These are phyloP conservation scores for Camponotus floridanus DNA, from an alignment of 1,140 invertebrate species.

Conservation along the genomic window DNA sequence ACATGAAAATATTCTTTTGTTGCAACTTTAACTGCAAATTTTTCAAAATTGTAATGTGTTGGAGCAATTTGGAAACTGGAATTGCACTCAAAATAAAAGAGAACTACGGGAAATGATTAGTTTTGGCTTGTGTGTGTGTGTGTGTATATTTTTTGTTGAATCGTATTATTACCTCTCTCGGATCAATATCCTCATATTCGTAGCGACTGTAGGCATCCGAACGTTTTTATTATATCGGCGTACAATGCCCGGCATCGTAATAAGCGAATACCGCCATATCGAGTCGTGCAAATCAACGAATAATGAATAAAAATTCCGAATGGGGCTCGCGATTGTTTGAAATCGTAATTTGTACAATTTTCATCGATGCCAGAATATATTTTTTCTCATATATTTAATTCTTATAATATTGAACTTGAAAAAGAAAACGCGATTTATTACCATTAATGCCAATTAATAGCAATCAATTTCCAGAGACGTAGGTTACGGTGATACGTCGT, in stretches of 20 bases:
- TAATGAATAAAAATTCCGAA: background rate
- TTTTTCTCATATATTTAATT: background rate
- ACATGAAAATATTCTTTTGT: too few relatives aligned
- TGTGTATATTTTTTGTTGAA: too few relatives aligned
- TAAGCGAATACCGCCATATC: background rate
- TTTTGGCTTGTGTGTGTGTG: too few relatives aligned
- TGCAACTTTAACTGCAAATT: too few relatives aligned
- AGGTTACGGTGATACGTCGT: too few relatives aligned
- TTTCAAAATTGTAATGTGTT: too few relatives aligned
- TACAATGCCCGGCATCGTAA: background rate
- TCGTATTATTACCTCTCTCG: conserved; percentile 2
- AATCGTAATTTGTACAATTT: background rate
- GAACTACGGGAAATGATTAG: too few relatives aligned
- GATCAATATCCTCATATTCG: conserved; percentile 17
- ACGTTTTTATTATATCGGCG: conserved; percentile 11
- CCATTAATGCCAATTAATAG: background rate
- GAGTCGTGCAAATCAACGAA: background rate
- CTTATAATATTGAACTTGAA: background rate
- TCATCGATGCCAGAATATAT: background rate
- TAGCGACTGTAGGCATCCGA: background rate
- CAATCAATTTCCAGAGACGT: too few relatives aligned
- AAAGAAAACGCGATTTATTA: background rate
- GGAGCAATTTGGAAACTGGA: too few relatives aligned
- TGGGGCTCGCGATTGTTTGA: background rate
- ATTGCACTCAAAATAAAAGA: too few relatives aligned